phyloP scores from a whole-genome alignment of 2,797 vertebrate genomes.

The Vespertilio murinus region DNA sequence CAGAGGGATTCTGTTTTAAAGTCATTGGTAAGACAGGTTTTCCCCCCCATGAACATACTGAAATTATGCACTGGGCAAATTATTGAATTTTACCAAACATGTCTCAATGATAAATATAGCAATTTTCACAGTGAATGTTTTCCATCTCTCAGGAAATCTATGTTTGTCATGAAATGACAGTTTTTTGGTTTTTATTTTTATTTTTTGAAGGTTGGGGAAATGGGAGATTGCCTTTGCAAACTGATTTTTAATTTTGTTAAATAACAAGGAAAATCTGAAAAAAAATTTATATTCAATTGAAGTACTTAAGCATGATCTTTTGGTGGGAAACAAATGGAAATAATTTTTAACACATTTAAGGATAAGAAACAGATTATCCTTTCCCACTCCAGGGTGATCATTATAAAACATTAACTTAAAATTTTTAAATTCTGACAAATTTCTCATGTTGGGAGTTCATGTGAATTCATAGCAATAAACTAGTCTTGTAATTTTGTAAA shows the following conservation, averaged over 20 bases:
- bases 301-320: constrained; percentile 71
- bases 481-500: constrained; percentile 58
- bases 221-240: constrained; percentile 75
- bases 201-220: constrained; percentile 63
- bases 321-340: constrained; percentile 66
- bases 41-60: constrained; percentile 76
- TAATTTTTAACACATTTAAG: constrained; percentile 62
- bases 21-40: constrained; percentile 74
- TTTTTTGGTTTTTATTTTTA: neutral
- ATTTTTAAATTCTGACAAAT: constrained; percentile 76
- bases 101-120: constrained; percentile 81
- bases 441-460: constrained; percentile 64
- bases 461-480: constrained; percentile 69
- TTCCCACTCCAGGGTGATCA: constrained; percentile 57
- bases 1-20: constrained; percentile 75
- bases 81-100: constrained; percentile 82
- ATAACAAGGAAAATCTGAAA: constrained; percentile 74
- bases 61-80: constrained; percentile 81
- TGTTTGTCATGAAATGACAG: constrained; percentile 81
- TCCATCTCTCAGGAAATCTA: constrained; percentile 81
- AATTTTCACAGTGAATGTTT: constrained; percentile 81
- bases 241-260: constrained; percentile 77
- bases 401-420: constrained; percentile 69
- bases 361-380: constrained; percentile 74
- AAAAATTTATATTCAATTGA: constrained; percentile 77